Conservation (phyloP, 2,797 vertebrate species). For the Odontamblyopus rebecca region DNA sequence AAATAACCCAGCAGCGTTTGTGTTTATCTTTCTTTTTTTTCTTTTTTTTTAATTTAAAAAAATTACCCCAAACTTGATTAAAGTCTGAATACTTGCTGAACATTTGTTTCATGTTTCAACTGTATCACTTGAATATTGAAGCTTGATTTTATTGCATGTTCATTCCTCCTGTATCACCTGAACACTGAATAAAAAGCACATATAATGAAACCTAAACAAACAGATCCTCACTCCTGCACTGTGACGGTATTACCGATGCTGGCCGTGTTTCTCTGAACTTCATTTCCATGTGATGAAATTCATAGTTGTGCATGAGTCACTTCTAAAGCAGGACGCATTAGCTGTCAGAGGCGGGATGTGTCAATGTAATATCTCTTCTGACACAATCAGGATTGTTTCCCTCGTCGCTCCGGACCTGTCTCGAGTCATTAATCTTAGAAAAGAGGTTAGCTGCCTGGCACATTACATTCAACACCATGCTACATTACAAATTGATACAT, state of each 20-base stretch:
- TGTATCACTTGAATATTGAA: neutral
- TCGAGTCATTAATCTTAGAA: constrained; percentile 78
- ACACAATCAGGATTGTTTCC: constrained; percentile 81
- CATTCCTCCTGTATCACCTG: constrained; percentile 4
- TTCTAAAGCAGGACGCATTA: constrained; percentile 74
- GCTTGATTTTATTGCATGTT: neutral
- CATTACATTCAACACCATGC: constrained; percentile 66
- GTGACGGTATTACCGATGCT: constrained; percentile 22
- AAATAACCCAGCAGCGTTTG: too few relatives aligned
- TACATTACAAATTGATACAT: constrained; percentile 73
- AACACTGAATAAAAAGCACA: neutral
- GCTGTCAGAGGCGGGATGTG: constrained; percentile 75
- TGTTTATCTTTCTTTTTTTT: too few relatives aligned
- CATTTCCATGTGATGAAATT: constrained; percentile 62
- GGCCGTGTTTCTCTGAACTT: constrained; percentile 28
- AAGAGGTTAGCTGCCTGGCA: constrained; percentile 61
- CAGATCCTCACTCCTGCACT: neutral
- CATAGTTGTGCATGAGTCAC: constrained; percentile 61
- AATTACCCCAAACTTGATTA: too few relatives aligned
- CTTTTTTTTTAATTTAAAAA: too few relatives aligned
- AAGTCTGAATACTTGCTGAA: neutral
- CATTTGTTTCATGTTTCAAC: neutral
- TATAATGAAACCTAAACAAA: neutral
- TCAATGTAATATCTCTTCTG: constrained; percentile 81
- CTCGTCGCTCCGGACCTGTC: constrained; percentile 76